phyloP scores from a whole-genome alignment of 2,797 vertebrate genomes.

The Anisognathus igniventris region DNA sequence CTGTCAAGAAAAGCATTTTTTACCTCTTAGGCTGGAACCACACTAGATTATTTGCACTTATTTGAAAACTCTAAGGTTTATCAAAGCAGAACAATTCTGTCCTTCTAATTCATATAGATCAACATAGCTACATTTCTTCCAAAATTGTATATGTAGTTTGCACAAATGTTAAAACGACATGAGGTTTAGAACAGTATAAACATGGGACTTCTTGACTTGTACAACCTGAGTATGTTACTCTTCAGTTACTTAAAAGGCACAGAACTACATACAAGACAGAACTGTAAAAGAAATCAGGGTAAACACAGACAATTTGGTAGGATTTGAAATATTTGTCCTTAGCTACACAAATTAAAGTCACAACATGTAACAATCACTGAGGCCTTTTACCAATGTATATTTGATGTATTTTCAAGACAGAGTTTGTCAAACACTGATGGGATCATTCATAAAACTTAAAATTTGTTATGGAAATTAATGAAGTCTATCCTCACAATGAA shows the following conservation, averaged over 20 bases:
- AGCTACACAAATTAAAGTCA: neutral
- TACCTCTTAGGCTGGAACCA: neutral
- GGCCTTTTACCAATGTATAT: neutral
- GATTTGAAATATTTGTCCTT: neutral
- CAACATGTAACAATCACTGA: neutral
- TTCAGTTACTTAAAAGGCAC: neutral
- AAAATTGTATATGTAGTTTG: neutral
- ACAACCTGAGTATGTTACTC: neutral
- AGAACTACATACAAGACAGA: neutral
- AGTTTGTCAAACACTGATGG: neutral
- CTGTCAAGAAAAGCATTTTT: neutral
- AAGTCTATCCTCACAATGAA: neutral
- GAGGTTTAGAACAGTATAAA: neutral
- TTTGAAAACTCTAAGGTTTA: neutral
- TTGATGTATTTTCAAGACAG: neutral
- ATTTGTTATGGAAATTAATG: neutral
- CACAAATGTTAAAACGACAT: neutral
- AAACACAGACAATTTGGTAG: neutral
- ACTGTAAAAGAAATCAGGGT: neutral
- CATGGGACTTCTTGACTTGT: neutral
- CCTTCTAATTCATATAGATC: neutral
- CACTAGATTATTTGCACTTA: neutral
- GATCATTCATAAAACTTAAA: neutral
- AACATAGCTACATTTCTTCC: neutral
- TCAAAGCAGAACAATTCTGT: neutral